Evolutionary conservation across 2,888 invertebrate species (phyloP).

Genomic region (Drosophila helvetica): DNA sequence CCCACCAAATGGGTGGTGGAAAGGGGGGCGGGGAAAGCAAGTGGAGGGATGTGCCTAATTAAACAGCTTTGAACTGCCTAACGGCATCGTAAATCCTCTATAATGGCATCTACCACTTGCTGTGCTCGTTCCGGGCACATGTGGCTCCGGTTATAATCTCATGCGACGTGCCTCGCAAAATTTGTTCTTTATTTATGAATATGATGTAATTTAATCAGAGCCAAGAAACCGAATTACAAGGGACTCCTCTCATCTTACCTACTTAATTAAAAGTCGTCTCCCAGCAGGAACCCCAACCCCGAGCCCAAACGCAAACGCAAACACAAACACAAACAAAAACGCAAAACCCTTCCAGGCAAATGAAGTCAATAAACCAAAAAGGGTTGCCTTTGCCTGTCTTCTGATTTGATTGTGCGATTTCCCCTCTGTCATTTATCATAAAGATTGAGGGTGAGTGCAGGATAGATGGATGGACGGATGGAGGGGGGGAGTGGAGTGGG

Average conservation of each 20-base stretch:
- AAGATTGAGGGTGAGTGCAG: slow-evolving; percentile 17
- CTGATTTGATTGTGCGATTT: slow-evolving; percentile 73
- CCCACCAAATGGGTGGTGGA: slow-evolving; percentile 8
- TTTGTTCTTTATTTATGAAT: slow-evolving; percentile 76
- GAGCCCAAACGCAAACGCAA: slow-evolving; percentile 5
- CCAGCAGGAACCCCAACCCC: slow-evolving; percentile 5
- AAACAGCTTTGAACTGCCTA: slow-evolving; percentile 58
- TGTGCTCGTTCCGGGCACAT: slow-evolving; percentile 34
- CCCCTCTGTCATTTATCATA: slow-evolving; percentile 68
- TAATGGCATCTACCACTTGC: slow-evolving; percentile 60
- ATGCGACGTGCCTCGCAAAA: slow-evolving; percentile 53
- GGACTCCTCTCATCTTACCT: slow-evolving; percentile 24
- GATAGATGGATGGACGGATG: slow-evolving; percentile 5
- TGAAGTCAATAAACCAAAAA: slow-evolving; percentile 66
- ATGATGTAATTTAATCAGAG: slow-evolving; percentile 54
- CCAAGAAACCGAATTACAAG: slow-evolving; percentile 19
- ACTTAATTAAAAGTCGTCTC: slow-evolving; percentile 67
- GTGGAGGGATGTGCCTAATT: slow-evolving; percentile 53
- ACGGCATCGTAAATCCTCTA: slow-evolving; percentile 71
- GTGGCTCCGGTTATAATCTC: slow-evolving; percentile 44
- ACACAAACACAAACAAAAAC: slow-evolving; percentile 2
- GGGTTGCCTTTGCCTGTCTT: slow-evolving; percentile 50
- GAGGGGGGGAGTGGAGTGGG: not conserved
- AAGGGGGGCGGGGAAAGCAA: not conserved
- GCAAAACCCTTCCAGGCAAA: slow-evolving; percentile 28